These are phyloP conservation scores for Pygoscelis antarcticus DNA, from an alignment of 2,113 vertebrate species.

Conservation along the genomic window DNA sequence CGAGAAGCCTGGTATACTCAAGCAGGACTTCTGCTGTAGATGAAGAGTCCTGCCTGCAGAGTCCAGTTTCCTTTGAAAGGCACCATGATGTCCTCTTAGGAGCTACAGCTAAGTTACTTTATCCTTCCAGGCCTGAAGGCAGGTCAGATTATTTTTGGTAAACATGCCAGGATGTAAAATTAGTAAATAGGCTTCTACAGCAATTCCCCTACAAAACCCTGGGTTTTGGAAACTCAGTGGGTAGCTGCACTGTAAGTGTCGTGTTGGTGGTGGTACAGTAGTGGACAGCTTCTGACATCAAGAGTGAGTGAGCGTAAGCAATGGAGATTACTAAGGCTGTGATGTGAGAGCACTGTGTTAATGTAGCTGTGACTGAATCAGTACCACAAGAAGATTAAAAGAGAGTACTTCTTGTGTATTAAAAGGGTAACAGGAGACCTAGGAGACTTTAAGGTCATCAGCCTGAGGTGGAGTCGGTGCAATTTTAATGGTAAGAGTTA, in stretches of 20 bases:
- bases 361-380: conserved; percentile 37
- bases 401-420: conserved; percentile 21
- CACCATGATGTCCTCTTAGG: not conserved
- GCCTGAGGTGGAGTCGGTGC: not conserved
- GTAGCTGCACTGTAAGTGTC: not conserved
- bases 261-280: not conserved
- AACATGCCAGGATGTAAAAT: not conserved
- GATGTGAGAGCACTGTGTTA: not conserved
- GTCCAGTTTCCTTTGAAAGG: not conserved
- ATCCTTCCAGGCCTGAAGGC: not conserved
- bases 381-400: conserved; percentile 20
- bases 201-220: not conserved
- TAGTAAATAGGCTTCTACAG: not conserved
- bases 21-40: not conserved
- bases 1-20: not conserved
- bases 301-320: not conserved
- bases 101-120: not conserved
- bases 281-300: not conserved
- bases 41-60: not conserved
- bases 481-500: conserved; percentile 8
- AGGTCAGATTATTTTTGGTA: not conserved
- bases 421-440: conserved; percentile 16
- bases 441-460: conserved; percentile 30
- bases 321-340: not conserved
- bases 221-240: not conserved